Evolutionary conservation across 2,113 vertebrate species (phyloP), one percentile per base, ranked within the genome.

Genomic region (Alethe diademata): DNA sequence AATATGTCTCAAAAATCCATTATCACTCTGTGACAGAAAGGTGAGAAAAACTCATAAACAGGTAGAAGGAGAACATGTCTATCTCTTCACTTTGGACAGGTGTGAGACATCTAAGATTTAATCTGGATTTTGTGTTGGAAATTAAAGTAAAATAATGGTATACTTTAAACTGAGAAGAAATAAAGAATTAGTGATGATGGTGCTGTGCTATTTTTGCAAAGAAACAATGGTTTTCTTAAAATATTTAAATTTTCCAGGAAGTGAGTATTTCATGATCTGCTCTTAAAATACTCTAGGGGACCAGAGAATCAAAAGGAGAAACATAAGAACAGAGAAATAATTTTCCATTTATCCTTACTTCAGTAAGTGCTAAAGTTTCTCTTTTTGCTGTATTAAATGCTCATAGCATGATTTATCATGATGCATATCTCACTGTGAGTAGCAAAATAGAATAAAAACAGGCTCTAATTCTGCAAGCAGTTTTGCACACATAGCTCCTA

Each of bases 1-100:
- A 78, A 94, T 91, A 61, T 80, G 51, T 80, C 72, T 95, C 64
- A 76, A 58, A 94, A 92, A 88, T 64, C n/a, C 69, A 70, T 97
- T 94, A 91, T 86, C 53, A 8, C 51, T 71, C 56, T 81, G 16
- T 1, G 3, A 78, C 36, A 70, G 54, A 86, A 93, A 70, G 67
- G 91, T 67, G 53, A 92, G 54, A 48, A 92, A 92, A 93, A 15
- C 20, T 73, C 62, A 85, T 64, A 79, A 88, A 54, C 47, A 78
- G 84, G 65, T 87, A 84, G 64, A 86, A 80, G 15, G 33, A 43
- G 29, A 87, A 54, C 1, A 12, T 31, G 2, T 17, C n/a, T 67
- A 17, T 81, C 24, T 58, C 45, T 92, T 78, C 62, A 48, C n/a
- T 86, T 79, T 26, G 56, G 78, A 82, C 42, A 79, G 47, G 35